A percentile compares a stretch with the other conserved stretches of the same genome.
Evolutionary conservation across 2,113 vertebrate genomes (phyloP).

Genomic region (Arvicanthis niloticus): DNA sequence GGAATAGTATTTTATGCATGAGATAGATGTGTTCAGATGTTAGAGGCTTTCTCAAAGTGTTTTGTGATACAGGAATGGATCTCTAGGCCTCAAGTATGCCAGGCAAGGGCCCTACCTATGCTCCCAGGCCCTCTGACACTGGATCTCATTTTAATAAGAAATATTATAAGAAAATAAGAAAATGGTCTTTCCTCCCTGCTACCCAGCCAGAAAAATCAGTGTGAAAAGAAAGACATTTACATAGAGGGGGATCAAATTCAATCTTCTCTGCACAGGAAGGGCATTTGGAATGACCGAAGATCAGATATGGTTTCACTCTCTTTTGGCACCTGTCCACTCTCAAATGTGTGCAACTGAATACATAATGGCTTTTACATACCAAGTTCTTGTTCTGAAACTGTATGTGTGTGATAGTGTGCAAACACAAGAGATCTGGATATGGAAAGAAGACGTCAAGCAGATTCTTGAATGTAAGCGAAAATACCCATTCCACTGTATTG

Average conservation of each 20-base stretch:
- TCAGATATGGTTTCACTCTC: conserved; percentile 76
- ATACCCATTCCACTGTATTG: conserved; percentile 66
- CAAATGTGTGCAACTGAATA: conserved; percentile 70
- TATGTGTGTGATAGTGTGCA: conserved; percentile 65
- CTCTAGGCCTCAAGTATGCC: not conserved
- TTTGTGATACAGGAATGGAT: not conserved
- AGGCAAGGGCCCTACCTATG: not conserved
- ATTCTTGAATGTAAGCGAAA: conserved; percentile 76
- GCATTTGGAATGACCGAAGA: conserved; percentile 70
- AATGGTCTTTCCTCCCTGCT: not conserved
- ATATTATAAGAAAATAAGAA: not conserved
- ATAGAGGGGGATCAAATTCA: conserved; percentile 70
- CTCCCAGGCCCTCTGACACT: not conserved
- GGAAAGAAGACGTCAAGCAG: conserved; percentile 71
- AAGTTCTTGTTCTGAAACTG: conserved; percentile 75
- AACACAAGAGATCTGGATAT: conserved; percentile 69
- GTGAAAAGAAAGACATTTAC: conserved; percentile 72
- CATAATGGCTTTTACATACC: conserved; percentile 78
- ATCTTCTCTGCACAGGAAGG: conserved; percentile 56
- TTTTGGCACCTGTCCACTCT: conserved; percentile 81
- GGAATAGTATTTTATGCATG: not conserved
- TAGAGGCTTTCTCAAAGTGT: not conserved
- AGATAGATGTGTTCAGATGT: not conserved
- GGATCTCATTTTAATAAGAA: conserved; percentile 12
- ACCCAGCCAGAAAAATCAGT: conserved; percentile 40